Evolutionary conservation across 2,888 invertebrate genomes (phyloP).

Genomic region (Reticulitermes lucifugus): DNA sequence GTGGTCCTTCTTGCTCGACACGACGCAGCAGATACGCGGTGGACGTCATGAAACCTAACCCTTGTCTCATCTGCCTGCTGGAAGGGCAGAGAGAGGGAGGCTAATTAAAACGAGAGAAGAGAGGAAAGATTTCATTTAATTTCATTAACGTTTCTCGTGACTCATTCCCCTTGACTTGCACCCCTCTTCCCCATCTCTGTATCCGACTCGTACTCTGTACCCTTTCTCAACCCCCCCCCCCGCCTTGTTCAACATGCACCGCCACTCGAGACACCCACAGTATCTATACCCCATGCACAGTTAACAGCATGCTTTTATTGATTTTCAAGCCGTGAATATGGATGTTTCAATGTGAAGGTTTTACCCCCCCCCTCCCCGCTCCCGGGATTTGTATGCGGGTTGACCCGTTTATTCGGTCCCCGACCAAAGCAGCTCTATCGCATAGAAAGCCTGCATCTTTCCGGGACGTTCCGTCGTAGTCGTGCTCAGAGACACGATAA

Average conservation of each 20-base stretch:
- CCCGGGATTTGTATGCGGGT: too few species aligned
- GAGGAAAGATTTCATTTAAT: constrained; percentile 54
- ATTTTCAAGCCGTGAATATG: too few species aligned
- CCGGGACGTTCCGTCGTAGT: too few species aligned
- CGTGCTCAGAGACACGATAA: too few species aligned
- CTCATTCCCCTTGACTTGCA: constrained; percentile 48
- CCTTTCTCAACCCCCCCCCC: background rate
- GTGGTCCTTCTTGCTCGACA: too few species aligned
- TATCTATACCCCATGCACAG: constrained; percentile 11
- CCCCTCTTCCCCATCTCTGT: background rate
- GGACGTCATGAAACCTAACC: constrained; percentile 40
- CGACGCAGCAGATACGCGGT: background rate
- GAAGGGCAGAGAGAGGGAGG: constrained; percentile 36
- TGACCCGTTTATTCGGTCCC: too few species aligned
- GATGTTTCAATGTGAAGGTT: too few species aligned
- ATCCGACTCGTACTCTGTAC: background rate
- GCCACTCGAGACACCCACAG: constrained; percentile 35
- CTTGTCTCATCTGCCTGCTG: constrained; percentile 21
- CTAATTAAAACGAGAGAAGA: constrained; percentile 53
- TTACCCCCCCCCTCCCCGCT: too few species aligned
- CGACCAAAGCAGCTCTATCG: too few species aligned
- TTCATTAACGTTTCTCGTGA: constrained; percentile 53
- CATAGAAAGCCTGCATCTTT: too few species aligned
- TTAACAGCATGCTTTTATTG: background rate
- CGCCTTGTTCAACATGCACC: background rate